phyloP scores from a whole-genome alignment of 2,797 vertebrate species.

The Gambelia wislizenii region DNA sequence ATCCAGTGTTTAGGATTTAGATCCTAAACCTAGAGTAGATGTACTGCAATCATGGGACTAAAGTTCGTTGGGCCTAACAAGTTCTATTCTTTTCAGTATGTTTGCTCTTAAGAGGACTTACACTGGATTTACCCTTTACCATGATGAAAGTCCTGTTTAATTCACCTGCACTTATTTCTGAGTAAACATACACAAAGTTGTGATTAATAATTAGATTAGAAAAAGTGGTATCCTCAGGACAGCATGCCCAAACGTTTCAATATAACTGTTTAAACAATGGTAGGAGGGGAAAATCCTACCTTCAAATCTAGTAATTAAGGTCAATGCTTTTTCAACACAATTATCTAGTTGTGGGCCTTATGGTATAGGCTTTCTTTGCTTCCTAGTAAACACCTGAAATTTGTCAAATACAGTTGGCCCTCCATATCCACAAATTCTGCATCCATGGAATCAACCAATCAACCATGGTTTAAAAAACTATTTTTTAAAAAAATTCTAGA shows the following conservation, averaged over 20 bases:
- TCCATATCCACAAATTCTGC: no score
- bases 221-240: slow-evolving; percentile 53
- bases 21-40: neutral
- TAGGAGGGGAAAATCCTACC: slow-evolving; percentile 37
- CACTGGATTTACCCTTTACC: neutral
- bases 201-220: slow-evolving; percentile 64
- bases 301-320: slow-evolving; percentile 63
- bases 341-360: slow-evolving; percentile 62
- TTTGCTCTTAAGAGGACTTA: neutral
- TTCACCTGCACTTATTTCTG: neutral
- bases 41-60: neutral
- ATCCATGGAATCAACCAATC: no score
- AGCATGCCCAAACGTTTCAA: slow-evolving; percentile 58
- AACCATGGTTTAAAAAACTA: no score
- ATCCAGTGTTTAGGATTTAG: neutral
- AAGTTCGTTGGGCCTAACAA: neutral
- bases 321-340: slow-evolving; percentile 56
- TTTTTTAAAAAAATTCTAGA: no score
- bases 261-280: slow-evolving; percentile 37
- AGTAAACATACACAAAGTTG: neutral
- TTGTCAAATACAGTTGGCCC: no score
- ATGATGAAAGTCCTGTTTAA: neutral
- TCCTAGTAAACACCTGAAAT: slow-evolving; percentile 63
- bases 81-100: neutral
- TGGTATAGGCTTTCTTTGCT: slow-evolving; percentile 68